Percentiles rank a stretch among this genome's conserved stretches.
These are phyloP conservation scores for Mythimna loreyi DNA, from an alignment of 2,888 invertebrate genomes.

Conservation along the genomic window DNA sequence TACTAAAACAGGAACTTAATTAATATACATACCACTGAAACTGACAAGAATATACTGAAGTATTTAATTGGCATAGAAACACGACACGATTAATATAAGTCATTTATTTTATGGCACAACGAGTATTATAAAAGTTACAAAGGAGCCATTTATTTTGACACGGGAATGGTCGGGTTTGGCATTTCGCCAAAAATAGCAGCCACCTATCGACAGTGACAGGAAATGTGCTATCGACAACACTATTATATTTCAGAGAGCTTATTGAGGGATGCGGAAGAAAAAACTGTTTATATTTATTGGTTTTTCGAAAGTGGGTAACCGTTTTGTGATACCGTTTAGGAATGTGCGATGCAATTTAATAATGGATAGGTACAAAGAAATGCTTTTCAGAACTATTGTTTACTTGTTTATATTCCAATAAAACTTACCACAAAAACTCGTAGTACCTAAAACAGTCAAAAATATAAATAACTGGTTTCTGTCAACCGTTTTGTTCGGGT, in stretches of 20 bases:
- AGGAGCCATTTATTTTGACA: slow-evolving; percentile 61
- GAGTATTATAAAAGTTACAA: slow-evolving; percentile 58
- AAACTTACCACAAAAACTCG: too few relatives aligned
- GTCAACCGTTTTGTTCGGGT: too few relatives aligned
- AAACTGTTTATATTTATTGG: slow-evolving; percentile 25
- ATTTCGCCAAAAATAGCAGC: slow-evolving; percentile 46
- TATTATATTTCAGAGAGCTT: slow-evolving; percentile 56
- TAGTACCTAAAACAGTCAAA: too few relatives aligned
- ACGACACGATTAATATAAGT: slow-evolving; percentile 52
- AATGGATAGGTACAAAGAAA: too few relatives aligned
- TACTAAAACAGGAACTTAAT: slow-evolving; percentile 46
- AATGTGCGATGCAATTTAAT: neutral
- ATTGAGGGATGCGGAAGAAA: slow-evolving; percentile 39
- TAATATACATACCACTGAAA: slow-evolving; percentile 37
- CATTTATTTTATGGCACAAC: slow-evolving; percentile 61
- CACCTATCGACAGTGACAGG: slow-evolving; percentile 52
- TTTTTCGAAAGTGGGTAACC: neutral
- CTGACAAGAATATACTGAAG: slow-evolving; percentile 46
- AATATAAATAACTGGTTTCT: too few relatives aligned
- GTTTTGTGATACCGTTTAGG: neutral
- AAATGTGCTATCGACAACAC: slow-evolving; percentile 56
- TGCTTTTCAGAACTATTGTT: too few relatives aligned
- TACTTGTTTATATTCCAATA: too few relatives aligned
- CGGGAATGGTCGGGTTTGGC: slow-evolving; percentile 48
- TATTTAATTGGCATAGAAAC: slow-evolving; percentile 54